Evolutionary conservation across 2,888 invertebrate species (phyloP), one percentile per base, ranked within the genome.

Genomic region (Capitulum mitella): DNA sequence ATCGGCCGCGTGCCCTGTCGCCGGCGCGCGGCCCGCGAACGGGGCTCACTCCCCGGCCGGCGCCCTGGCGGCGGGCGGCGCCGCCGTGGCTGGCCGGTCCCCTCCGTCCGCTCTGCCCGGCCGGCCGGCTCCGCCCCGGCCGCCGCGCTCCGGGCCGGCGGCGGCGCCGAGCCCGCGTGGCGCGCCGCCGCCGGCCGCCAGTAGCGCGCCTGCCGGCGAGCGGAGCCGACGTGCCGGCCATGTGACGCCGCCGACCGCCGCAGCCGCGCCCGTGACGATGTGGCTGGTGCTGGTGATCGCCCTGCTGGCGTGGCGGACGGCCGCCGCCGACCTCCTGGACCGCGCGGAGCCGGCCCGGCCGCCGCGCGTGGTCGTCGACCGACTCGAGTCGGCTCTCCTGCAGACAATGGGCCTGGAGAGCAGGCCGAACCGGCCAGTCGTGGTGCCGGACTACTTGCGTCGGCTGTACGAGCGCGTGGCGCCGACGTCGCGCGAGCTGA

Each of bases 371-470:
- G 83, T 86, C 79, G 84, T 89, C 77, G 86, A 86, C 80, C 86
- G 87, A 80, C 86, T 90, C 78, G 90, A 91, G 85, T 85, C 87
- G 78, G 89, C 87, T 82, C 86, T 91, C 40, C 87, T 93, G 85
- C 87, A 90, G 84, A 85, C 90, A 86, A 88, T 91, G 83, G 90
- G 90, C 70, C 87, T 91, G 82, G 86, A 86, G 81, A 86, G 85
- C 81, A 86, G 89, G 86, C 92, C 89, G 81, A 87, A 85, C 85
- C 86, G 1, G 76, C 76, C n/a, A 3, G 16, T 32, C 14, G 87
- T 88, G 78, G 89, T 96, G 85, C 95, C 95, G 81, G 90, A 91
- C 84, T 92, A 92, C 83, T 90, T 96, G 90, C 89, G 91, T 85
- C 89, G 92, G 85, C 88, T 96, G 81, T 95, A 95, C 88, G 87